Evolutionary conservation across 1,140 invertebrate species (phyloP), one percentile per base, ranked within the genome.

Genomic region (Chrysoperla carnea): DNA sequence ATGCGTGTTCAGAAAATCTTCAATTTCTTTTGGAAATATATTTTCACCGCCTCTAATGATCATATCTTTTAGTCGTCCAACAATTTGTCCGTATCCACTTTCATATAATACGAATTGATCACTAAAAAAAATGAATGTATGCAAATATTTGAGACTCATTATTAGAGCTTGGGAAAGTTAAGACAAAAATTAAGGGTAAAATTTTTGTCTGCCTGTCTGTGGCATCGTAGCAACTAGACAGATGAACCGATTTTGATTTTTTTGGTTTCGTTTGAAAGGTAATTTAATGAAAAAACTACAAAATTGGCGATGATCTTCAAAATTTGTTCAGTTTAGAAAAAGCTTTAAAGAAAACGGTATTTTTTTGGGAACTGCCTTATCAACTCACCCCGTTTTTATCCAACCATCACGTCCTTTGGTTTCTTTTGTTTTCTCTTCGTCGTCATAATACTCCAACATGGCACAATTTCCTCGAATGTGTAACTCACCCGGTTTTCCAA

Each of bases 11-110:
- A 89, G 55, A 29, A 85, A 69, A 29, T 83, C 72, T 62, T 92
- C 88, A 17, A 92, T 75, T 63, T 92, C 86, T 49, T 73, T 75
- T 0, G 87, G 86, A 43, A 78, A 81, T 37, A 92, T 79, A 57
- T 92, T 92, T 59, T 92, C 87, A 35, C 88, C 88, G 12, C 88
- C 87, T 42, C 85, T 63, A 7, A 90, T 87, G 14, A 92, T 76
- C 62, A 91, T 74, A 45, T 92, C 88, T 55, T 91, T 92, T 1
- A 79, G 58, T 28, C 88, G 65, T 0, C 87, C 87, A 14, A 85
- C 73, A 39, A 91, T 75, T 27, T 62, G 56, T 0, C 79, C 76
- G 53, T 84, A 85, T 0, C 86, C 86, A 45, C 84, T 68, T 43
- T 73, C 65, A 35, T 72, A 64, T 49, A 92, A 65, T 0, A 73